phyloP scores from a whole-genome alignment of 1,140 invertebrate genomes.

The Anastrepha ludens region DNA sequence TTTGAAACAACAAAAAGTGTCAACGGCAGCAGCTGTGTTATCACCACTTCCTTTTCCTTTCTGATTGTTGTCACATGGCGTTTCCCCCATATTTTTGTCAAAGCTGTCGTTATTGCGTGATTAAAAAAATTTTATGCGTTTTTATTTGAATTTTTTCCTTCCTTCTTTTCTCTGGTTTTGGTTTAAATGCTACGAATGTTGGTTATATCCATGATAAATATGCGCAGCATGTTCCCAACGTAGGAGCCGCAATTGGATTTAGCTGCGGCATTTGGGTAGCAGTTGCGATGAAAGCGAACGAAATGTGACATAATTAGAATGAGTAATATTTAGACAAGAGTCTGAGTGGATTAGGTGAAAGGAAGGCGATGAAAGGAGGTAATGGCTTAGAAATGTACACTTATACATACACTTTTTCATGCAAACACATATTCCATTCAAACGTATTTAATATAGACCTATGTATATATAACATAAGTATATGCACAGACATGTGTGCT shows the following conservation, averaged over 20 bases:
- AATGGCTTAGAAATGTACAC: too few relatives aligned
- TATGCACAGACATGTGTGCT: too few relatives aligned
- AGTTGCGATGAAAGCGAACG: constrained; percentile 21
- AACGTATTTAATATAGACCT: too few relatives aligned
- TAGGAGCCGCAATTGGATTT: constrained; percentile 22
- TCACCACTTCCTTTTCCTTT: background rate
- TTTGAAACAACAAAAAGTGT: background rate
- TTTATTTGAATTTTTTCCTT: constrained; percentile 15
- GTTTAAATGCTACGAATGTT: background rate
- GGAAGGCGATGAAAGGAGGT: background rate
- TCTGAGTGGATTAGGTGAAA: background rate
- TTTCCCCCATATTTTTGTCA: background rate
- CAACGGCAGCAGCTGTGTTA: constrained; percentile 33
- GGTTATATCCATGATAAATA: constrained; percentile 20
- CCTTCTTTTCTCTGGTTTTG: background rate
- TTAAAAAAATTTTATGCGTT: constrained; percentile 45
- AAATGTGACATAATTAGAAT: constrained; percentile 45
- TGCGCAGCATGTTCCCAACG: background rate
- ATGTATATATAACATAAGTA: too few relatives aligned
- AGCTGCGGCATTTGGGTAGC: background rate
- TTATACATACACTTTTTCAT: too few relatives aligned
- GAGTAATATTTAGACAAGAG: constrained; percentile 13
- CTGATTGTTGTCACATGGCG: background rate
- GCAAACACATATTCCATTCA: too few relatives aligned
- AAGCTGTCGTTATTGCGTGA: constrained; percentile 31